Base-by-base conservation (phyloP, 2,113 vertebrate genomes). In the Centropristis striata region DNA sequence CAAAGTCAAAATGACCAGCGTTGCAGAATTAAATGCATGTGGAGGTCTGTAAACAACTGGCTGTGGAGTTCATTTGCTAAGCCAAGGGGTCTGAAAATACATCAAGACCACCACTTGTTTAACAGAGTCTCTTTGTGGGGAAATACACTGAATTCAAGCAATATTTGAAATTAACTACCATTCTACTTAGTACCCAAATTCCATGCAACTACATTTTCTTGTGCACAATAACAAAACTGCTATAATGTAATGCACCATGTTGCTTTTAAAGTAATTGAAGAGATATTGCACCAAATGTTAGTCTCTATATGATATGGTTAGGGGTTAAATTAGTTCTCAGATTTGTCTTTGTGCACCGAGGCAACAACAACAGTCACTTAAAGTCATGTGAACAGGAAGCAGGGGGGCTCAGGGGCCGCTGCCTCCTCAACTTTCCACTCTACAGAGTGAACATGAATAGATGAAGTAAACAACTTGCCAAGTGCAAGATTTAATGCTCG, bases 1-100 rank as follows among this genome's bases (percentile, higher is more conserved):
- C 71, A 78, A 71, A 89, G 85, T 92, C 86, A 77, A 51, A 75
- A 81, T 90, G 90, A 92, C 80, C 78, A 91, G 85, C 76, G 77
- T 91, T 87, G 14, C 87, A 83, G 88, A 85, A 74, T 80, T 65
- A 90, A 89, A 90, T 88, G 78, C 78, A 82, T 86, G 41, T 82
- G 73, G 86, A 91, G 85, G 53, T 81, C 80, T 90, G 83, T 71
- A 88, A 85, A 88, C 85, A 78, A 82, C 41, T 75, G 69, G 36
- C 74, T 75, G 68, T 65, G 77, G 74, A 57, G 37, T 76, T 71
- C 0, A 50, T 71, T 55, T 63, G 50, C 73, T 36, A 16, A 80
- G 63, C 70, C 58, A 70, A 76, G 59, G 60, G 51, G 11, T 59
- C 61, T 12, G 25, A 58, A 58, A 74, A 75, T 55, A 59, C 46